A percentile compares a stretch with the other conserved stretches of the same genome.
phyloP scores from a whole-genome alignment of 1,140 invertebrate species.

The Laodelphax striatellus region DNA sequence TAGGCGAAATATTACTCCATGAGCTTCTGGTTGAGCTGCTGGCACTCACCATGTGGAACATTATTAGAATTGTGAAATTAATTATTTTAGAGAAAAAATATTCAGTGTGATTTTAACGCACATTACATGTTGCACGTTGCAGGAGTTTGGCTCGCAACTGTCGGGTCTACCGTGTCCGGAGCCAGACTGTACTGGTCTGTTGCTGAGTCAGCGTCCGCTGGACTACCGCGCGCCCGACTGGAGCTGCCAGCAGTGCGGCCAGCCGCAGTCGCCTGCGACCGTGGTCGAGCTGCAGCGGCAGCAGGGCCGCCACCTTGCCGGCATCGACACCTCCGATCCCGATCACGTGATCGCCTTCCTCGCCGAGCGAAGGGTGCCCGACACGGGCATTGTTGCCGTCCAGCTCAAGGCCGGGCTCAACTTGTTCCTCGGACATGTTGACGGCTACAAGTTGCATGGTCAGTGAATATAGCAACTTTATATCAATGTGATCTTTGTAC shows the following conservation, averaged over 20 bases:
- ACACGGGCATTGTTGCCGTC: constrained; percentile 22
- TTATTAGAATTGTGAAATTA: no score
- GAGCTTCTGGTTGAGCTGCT: no score
- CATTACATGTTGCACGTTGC: no score
- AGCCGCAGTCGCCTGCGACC: constrained; percentile 23
- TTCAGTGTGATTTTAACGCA: no score
- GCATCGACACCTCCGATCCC: not conserved
- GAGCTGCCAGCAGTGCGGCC: constrained; percentile 25
- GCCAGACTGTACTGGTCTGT: constrained; percentile 22
- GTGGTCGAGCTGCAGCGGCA: constrained; percentile 17
- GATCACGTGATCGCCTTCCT: constrained; percentile 22
- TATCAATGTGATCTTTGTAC: no score
- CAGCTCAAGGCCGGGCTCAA: constrained; percentile 16
- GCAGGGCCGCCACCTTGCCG: not conserved
- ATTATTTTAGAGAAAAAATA: no score
- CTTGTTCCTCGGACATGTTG: not conserved
- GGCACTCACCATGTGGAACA: no score
- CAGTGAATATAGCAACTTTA: constrained; percentile 17
- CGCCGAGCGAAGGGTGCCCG: constrained; percentile 22
- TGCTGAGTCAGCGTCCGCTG: constrained; percentile 25
- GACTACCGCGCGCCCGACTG: constrained; percentile 16
- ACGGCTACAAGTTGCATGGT: constrained; percentile 11
- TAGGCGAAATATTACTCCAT: no score
- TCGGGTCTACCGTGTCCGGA: constrained; percentile 27
- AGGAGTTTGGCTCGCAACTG: constrained; percentile 28